Conservation (phyloP, 2,888 invertebrate species). For the Antheraea assamensis region DNA sequence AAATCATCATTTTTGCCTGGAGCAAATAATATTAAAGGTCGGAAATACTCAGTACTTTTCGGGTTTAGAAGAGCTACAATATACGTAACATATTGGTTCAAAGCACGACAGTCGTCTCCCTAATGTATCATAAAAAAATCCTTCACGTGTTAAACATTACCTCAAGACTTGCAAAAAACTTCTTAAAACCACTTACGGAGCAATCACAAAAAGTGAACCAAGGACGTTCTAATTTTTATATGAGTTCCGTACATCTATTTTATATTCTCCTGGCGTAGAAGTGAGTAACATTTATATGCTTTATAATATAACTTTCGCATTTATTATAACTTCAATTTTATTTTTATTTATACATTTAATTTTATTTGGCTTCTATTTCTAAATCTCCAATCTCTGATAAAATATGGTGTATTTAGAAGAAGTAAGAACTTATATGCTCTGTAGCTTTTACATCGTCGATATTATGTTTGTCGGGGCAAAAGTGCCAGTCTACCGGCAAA, state of each 20-base stretch:
- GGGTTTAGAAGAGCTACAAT: not conserved
- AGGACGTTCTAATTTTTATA: not conserved
- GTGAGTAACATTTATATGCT: not conserved
- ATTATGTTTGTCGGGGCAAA: too few relatives aligned
- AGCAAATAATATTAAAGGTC: too few relatives aligned
- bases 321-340: not conserved
- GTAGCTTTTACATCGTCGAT: too few relatives aligned
- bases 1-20: too few relatives aligned
- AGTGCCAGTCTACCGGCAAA: too few relatives aligned
- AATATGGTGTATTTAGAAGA: too few relatives aligned
- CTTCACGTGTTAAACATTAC: constrained; percentile 26
- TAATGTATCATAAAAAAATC: constrained; percentile 18
- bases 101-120: not conserved
- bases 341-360: not conserved
- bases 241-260: constrained; percentile 11
- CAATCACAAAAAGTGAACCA: not conserved
- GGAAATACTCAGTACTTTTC: too few relatives aligned
- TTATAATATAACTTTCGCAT: not conserved
- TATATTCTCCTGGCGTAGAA: not conserved
- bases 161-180: constrained; percentile 26
- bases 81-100: not conserved
- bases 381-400: too few relatives aligned
- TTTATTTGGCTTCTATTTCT: not conserved
- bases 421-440: too few relatives aligned
- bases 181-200: constrained; percentile 24